These are phyloP conservation scores for Ostrea denselamellosa DNA, from an alignment of 1,140 invertebrate genomes.

Conservation along the genomic window DNA sequence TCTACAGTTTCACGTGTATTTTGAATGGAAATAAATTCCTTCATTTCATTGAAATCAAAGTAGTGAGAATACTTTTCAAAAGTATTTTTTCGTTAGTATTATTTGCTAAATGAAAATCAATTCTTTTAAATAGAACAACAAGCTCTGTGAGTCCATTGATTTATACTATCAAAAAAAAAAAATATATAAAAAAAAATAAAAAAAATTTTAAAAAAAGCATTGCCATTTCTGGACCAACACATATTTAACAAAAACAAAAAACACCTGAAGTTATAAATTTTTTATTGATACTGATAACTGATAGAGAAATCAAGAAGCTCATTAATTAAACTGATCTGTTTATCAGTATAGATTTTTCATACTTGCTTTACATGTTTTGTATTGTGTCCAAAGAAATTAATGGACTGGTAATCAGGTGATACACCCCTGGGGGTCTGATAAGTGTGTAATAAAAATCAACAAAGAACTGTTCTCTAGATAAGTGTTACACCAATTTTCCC, in stretches of 20 bases:
- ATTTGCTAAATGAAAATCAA: too few species aligned
- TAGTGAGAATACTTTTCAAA: too few species aligned
- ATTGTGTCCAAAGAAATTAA: background rate
- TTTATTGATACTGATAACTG: background rate
- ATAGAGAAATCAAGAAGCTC: background rate
- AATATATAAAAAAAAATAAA: too few species aligned
- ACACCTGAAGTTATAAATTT: background rate
- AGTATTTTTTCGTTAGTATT: too few species aligned
- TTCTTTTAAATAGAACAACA: too few species aligned
- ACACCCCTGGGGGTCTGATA: background rate
- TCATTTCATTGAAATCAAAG: too few species aligned
- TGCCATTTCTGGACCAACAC: too few species aligned
- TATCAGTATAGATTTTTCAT: background rate
- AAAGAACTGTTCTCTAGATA: background rate
- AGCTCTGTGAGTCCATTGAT: background rate
- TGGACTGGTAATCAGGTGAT: background rate
- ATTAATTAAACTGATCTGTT: background rate
- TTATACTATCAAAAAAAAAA: background rate
- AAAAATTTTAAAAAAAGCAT: too few species aligned
- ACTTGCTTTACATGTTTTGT: background rate
- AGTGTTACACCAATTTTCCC: background rate
- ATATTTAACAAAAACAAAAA: background rate
- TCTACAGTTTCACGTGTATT: too few species aligned
- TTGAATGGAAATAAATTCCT: too few species aligned
- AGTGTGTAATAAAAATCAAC: background rate